phyloP scores from a whole-genome alignment of 2,797 vertebrate species.

The Chelon auratus region DNA sequence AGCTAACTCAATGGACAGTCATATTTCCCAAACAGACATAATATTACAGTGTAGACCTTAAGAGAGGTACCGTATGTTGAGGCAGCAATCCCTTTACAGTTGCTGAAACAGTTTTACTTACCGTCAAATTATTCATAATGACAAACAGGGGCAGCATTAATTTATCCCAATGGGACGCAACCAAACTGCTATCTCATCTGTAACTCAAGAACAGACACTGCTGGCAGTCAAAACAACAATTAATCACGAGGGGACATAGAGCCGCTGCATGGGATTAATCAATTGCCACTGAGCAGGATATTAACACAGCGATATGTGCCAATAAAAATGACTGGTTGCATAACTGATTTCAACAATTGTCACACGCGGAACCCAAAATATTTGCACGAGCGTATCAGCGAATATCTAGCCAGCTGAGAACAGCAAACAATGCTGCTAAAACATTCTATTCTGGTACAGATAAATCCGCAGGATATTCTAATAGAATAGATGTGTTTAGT shows the following conservation, averaged over 20 bases:
- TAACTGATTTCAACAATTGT: conserved; percentile 31
- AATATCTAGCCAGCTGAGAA: conserved; percentile 33
- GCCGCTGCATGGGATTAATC: conserved; percentile 39
- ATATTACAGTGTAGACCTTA: too few relatives aligned
- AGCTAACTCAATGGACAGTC: background rate
- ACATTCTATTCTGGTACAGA: background rate
- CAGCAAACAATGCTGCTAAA: conserved; percentile 21
- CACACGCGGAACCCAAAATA: conserved; percentile 12
- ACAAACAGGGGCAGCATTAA: conserved; percentile 42
- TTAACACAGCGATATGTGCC: conserved; percentile 33
- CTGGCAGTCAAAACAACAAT: conserved; percentile 42
- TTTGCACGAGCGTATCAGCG: conserved; percentile 4
- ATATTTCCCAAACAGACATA: too few relatives aligned
- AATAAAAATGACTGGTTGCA: conserved; percentile 18
- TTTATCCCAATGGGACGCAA: conserved; percentile 44
- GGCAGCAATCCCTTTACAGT: background rate
- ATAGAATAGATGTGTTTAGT: background rate
- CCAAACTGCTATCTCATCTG: conserved; percentile 39
- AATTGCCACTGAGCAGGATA: conserved; percentile 36
- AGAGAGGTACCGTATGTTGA: background rate
- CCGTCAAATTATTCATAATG: conserved; percentile 29
- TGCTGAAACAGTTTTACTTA: background rate
- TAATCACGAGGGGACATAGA: conserved; percentile 35
- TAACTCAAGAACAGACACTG: conserved; percentile 23
- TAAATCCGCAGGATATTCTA: conserved; percentile 8